These are phyloP conservation scores for Noctua janthina DNA, from an alignment of 2,888 invertebrate species.

Conservation along the genomic window DNA sequence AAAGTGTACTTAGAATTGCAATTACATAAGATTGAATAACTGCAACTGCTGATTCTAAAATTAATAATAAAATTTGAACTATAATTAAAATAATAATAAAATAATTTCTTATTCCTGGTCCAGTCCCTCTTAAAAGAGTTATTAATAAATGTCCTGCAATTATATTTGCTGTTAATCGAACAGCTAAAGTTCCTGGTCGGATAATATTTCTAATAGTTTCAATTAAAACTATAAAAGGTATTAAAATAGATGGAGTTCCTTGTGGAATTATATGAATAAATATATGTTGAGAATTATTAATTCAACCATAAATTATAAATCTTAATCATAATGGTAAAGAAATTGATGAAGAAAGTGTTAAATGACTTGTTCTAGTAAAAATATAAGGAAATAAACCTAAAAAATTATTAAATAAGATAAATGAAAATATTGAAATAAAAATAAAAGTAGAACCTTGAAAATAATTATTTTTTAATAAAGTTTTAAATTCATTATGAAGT, in stretches of 20 bases:
- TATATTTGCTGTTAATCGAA: conserved; percentile 94
- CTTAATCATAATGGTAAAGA: conserved; percentile 92
- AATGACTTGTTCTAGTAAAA: conserved; percentile 92
- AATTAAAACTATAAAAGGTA: conserved; percentile 55
- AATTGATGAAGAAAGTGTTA: conserved; percentile 90
- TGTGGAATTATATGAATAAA: too few species aligned
- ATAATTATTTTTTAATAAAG: conserved; percentile 84
- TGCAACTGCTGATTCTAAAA: conserved; percentile 91
- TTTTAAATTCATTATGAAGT: conserved; percentile 91
- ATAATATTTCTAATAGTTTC: conserved; percentile 94
- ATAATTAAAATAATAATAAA: conserved; percentile 81
- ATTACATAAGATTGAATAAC: conserved; percentile 93
- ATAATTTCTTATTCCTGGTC: conserved; percentile 71
- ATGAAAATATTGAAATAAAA: conserved; percentile 90
- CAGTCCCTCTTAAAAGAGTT: conserved; percentile 89
- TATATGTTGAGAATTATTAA: too few species aligned
- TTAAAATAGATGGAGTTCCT: too few species aligned
- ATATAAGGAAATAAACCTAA: conserved; percentile 93
- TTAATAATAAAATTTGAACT: conserved; percentile 88
- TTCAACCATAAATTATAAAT: conserved; percentile 71
- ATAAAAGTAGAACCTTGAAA: conserved; percentile 88
- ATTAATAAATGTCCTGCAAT: conserved; percentile 93
- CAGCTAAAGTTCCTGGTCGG: conserved; percentile 92
- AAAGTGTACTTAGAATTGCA: conserved; percentile 91
- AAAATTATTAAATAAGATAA: conserved; percentile 92